Base-by-base conservation (phyloP, 2,797 vertebrate species). In the Acipenser ruthenus region DNA sequence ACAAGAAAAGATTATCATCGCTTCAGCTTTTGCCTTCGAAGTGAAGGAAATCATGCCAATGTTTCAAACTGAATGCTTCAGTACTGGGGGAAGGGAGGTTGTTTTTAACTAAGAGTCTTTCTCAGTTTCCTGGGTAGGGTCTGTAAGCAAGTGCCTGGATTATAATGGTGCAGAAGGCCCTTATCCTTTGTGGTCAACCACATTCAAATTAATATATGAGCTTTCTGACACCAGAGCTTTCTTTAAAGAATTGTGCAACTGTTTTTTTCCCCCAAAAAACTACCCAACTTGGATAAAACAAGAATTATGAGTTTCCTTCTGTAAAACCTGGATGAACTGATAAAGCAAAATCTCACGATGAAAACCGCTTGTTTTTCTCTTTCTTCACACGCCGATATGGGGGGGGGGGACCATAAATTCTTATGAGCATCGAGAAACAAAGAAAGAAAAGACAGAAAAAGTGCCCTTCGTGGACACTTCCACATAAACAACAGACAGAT, bases 141-240 rank as follows among this genome's bases (percentile, higher is more conserved):
- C 67, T 69, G 59, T 56, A 47, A 72, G 70, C 2, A 12, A 78
- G 75, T 73, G 66, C 70, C 75, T 79, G 78, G 71, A 60, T 75
- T 47, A 72, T 71, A 68, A 70, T 61, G 86, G 80, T 75, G 83
- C 83, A 77, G 69, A 58, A 70, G 70, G 71, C 68, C 70, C 68
- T 71, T 63, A 77, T 81, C 82, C 77, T 82, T 71, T 88, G 88
- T 76, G 86, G 87, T 83, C 69, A 52, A 82, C 87, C 88, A 76
- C 85, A 82, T 69, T 72, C 75, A 72, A 68, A 74, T 68, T 70
- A 76, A 64, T 65, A 75, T 76, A 75, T 81, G 67, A 76, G 51
- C 65, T 68, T 76, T 58, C 81, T 68, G 73, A 62, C 80, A 71
- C 63, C 73, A 55, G 72, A 49, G 73, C 49, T 64, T 8, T 65